A percentile compares a stretch with the other conserved stretches of the same genome.
Evolutionary conservation across 92 coral and sea anemone genomes (phyloP).

Genomic region (Isaurus tuberculatus): DNA sequence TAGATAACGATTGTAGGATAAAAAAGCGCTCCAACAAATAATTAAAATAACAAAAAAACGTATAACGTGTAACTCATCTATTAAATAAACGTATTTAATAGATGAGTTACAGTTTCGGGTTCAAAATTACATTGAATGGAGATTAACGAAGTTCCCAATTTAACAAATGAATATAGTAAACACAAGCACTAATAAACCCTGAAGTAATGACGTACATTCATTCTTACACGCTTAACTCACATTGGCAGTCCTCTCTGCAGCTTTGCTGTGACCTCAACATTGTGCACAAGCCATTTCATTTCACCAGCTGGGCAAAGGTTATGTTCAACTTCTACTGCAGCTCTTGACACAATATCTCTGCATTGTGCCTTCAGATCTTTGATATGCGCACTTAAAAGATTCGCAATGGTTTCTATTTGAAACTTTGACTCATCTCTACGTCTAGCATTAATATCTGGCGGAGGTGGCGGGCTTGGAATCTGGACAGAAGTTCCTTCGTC

Average conservation of each 20-base stretch:
- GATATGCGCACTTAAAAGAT: slow-evolving; percentile 45
- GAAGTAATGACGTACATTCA: background rate
- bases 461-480: slow-evolving; percentile 56
- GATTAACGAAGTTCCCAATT: no score
- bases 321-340: background rate
- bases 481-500: slow-evolving; percentile 7
- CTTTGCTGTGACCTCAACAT: slow-evolving; percentile 63
- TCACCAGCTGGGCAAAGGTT: background rate
- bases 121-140: no score
- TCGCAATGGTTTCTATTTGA: slow-evolving; percentile 49
- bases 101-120: no score
- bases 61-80: no score
- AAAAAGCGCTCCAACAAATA: no score
- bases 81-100: no score
- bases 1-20: no score
- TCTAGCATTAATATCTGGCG: slow-evolving; percentile 42
- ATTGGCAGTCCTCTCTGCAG: slow-evolving; percentile 80
- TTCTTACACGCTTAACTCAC: slow-evolving; percentile 27
- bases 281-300: slow-evolving; percentile 85
- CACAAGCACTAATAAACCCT: background rate
- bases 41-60: no score
- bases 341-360: slow-evolving; percentile 38
- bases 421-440: slow-evolving; percentile 3
- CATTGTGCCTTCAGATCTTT: slow-evolving; percentile 65
- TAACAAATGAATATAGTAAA: background rate